These are phyloP conservation scores for Panthera tigris DNA, from an alignment of 2,113 vertebrate species.

Conservation along the genomic window DNA sequence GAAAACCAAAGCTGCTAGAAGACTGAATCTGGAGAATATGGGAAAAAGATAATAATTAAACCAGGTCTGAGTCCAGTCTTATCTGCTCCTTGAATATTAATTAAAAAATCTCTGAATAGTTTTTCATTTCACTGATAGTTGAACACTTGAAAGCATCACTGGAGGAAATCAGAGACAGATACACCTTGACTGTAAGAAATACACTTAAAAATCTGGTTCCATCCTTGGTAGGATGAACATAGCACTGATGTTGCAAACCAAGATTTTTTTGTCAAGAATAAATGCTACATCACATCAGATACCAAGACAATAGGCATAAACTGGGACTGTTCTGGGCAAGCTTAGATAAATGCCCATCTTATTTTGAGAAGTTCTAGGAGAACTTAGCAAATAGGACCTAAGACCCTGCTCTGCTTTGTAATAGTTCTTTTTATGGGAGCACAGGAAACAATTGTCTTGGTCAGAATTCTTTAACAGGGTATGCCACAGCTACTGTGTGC, in stretches of 20 bases:
- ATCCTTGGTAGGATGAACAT: neutral
- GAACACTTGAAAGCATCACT: neutral
- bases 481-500: neutral
- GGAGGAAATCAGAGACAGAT: neutral
- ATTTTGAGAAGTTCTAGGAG: neutral
- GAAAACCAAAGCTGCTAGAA: neutral
- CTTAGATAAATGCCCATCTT: neutral
- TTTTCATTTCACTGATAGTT: neutral
- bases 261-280: neutral
- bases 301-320: neutral
- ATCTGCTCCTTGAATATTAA: neutral
- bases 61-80: neutral
- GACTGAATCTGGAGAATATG: neutral
- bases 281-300: neutral
- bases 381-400: neutral
- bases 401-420: neutral
- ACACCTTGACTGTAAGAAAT: neutral
- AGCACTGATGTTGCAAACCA: neutral
- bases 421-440: neutral
- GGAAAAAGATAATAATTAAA: neutral
- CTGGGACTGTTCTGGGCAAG: neutral
- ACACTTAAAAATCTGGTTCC: neutral
- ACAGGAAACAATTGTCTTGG: neutral
- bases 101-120: neutral
- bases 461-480: neutral